Evolutionary conservation across 2,797 vertebrate species (phyloP).

Genomic region (Amblyopsis hoosieri): DNA sequence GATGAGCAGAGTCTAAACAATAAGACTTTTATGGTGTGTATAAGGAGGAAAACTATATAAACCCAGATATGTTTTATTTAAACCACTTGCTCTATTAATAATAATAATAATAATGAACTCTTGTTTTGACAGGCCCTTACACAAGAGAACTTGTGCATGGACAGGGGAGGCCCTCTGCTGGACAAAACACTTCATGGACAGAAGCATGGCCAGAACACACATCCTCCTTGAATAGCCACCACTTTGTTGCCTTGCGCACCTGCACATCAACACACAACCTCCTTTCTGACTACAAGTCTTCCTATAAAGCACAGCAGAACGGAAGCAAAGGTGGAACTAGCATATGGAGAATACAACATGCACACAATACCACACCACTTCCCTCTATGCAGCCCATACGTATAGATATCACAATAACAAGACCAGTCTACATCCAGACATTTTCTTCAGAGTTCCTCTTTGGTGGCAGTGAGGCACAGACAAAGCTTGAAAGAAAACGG

Average conservation of each 20-base stretch:
- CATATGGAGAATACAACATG: conserved; percentile 85
- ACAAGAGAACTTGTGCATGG: conserved; percentile 85
- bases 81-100: neutral
- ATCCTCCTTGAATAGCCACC: conserved; percentile 58
- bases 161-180: conserved; percentile 71
- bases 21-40: conserved; percentile 77
- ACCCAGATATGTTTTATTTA: neutral
- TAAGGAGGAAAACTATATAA: neutral
- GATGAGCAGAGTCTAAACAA: conserved; percentile 66
- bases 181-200: conserved; percentile 47
- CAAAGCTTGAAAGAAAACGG: conserved; percentile 70
- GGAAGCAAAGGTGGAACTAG: conserved; percentile 76
- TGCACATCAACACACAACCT: conserved; percentile 84
- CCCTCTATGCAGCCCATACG: conserved; percentile 65
- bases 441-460: conserved; percentile 64
- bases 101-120: neutral
- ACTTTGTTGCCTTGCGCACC: conserved; percentile 78
- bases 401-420: conserved; percentile 70
- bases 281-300: conserved; percentile 67
- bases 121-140: conserved; percentile 78
- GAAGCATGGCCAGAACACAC: conserved; percentile 66
- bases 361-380: conserved; percentile 57
- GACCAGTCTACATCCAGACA: conserved; percentile 64
- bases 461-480: conserved; percentile 58
- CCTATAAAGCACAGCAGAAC: conserved; percentile 63